phyloP scores from a whole-genome alignment of 1,140 invertebrate species.

The Belonocnema kinseyi region DNA sequence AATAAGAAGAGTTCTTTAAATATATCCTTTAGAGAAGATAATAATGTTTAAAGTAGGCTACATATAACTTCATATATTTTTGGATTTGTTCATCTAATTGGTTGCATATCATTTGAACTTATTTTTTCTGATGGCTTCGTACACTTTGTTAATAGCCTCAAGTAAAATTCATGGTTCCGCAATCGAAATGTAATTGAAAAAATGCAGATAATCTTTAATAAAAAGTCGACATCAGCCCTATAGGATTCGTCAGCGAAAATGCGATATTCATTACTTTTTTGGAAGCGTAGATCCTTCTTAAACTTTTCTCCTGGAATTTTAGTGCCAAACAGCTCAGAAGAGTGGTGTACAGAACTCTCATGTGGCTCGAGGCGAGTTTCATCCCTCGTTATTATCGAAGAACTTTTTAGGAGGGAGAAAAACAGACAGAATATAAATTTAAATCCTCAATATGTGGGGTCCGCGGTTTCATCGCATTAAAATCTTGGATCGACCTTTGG shows the following conservation, averaged over 20 bases:
- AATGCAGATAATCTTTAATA: slow-evolving; percentile 8
- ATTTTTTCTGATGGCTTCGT: neutral
- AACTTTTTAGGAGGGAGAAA: neutral
- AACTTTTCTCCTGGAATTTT: slow-evolving; percentile 11
- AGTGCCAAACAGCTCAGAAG: neutral
- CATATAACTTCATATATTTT: too few relatives aligned
- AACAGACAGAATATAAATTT: slow-evolving; percentile 4
- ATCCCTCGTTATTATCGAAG: slow-evolving; percentile 1
- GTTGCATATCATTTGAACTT: too few relatives aligned
- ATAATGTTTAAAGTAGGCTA: too few relatives aligned
- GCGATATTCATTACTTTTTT: neutral
- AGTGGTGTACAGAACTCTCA: slow-evolving; percentile 11
- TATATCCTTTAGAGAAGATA: too few relatives aligned
- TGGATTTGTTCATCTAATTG: too few relatives aligned
- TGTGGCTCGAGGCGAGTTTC: neutral
- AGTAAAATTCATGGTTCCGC: neutral
- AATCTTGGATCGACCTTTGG: too few relatives aligned
- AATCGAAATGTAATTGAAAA: neutral
- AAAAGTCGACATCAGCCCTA: neutral
- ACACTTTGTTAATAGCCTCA: neutral
- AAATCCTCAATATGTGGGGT: neutral
- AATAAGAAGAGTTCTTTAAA: too few relatives aligned
- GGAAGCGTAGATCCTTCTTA: neutral
- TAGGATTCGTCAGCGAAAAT: neutral
- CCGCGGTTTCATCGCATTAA: neutral